Evolutionary conservation across 2,888 invertebrate genomes (phyloP).

Genomic region (Nymphalis urticae): DNA sequence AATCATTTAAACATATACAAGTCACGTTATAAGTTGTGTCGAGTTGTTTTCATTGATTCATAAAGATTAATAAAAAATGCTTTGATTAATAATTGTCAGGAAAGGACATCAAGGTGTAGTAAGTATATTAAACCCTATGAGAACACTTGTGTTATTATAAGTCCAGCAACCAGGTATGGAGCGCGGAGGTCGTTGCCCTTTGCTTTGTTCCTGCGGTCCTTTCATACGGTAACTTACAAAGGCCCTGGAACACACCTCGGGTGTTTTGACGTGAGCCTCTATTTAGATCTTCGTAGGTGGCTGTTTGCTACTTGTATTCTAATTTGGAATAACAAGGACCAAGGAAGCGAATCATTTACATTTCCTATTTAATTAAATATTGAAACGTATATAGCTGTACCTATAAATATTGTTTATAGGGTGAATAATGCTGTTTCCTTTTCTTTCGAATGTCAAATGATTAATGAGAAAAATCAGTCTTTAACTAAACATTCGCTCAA

Average conservation of each 20-base stretch:
- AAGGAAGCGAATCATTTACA: neutral
- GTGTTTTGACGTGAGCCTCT: slow-evolving; percentile 41
- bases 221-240: slow-evolving; percentile 38
- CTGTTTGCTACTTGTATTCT: slow-evolving; percentile 40
- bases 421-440: no score
- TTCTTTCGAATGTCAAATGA: no score
- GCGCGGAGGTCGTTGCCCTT: slow-evolving; percentile 58
- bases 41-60: no score
- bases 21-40: no score
- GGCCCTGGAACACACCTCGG: slow-evolving; percentile 27
- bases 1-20: no score
- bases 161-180: slow-evolving; percentile 18
- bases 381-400: neutral
- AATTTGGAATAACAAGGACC: slow-evolving; percentile 33
- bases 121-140: slow-evolving; percentile 8
- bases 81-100: neutral
- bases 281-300: slow-evolving; percentile 43
- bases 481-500: no score
- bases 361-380: neutral
- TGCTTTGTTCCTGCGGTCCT: slow-evolving; percentile 65
- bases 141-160: slow-evolving; percentile 15
- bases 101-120: neutral
- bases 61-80: no score
- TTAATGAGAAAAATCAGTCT: no score
- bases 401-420: no score